Conservation (phyloP, 2,888 invertebrate genomes). For the Nomada flava region DNA sequence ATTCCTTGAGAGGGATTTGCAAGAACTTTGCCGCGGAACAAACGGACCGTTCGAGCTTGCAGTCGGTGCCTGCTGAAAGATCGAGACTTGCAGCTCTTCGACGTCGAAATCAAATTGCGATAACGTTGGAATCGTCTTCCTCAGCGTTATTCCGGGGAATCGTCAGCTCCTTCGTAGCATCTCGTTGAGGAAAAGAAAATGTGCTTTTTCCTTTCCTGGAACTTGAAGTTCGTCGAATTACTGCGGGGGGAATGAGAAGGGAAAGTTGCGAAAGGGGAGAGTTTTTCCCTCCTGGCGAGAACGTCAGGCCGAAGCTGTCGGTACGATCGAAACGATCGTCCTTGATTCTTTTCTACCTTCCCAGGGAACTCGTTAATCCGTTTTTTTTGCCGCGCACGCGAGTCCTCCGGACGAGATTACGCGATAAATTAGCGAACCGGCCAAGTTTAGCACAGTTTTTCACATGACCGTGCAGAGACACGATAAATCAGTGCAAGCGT, state of each 20-base stretch:
- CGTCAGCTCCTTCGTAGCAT: neutral
- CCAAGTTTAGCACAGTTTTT: conserved; percentile 26
- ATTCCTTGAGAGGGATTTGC: conserved; percentile 18
- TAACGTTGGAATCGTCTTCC: conserved; percentile 26
- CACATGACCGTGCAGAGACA: conserved; percentile 12
- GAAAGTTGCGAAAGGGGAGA: neutral
- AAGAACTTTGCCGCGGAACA: conserved; percentile 29
- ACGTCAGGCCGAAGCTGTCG: conserved; percentile 16
- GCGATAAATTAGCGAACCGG: conserved; percentile 51
- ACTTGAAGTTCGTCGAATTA: neutral
- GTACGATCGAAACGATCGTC: conserved; percentile 49
- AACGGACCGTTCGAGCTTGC: conserved; percentile 11
- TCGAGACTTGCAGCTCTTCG: conserved; percentile 10
- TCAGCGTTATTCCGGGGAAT: conserved; percentile 9
- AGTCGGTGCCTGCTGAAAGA: neutral
- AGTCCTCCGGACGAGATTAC: conserved; percentile 46
- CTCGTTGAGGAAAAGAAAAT: neutral
- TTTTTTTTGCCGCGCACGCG: conserved; percentile 42
- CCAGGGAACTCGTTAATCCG: conserved; percentile 37
- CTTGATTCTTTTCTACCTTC: conserved; percentile 47
- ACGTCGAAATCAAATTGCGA: conserved; percentile 31
- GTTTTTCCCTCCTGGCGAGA: neutral
- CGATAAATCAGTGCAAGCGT: conserved; percentile 20
- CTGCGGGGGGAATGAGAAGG: neutral
- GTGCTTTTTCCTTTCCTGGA: neutral